These are phyloP conservation scores for Baryphthengus martii DNA, from an alignment of 2,113 vertebrate genomes.

Conservation along the genomic window DNA sequence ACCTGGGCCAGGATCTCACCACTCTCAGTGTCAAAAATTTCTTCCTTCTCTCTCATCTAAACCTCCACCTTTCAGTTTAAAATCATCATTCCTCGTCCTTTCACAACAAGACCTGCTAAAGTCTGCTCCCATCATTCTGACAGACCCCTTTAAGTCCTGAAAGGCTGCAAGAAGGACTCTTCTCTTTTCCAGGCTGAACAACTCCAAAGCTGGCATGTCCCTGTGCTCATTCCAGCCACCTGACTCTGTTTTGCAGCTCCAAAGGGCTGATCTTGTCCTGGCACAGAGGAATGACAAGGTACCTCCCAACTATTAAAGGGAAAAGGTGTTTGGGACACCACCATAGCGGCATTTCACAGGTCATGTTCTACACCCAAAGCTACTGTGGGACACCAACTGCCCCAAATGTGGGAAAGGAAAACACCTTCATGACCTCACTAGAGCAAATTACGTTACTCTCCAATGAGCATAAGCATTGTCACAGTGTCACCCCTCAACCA, in stretches of 20 bases:
- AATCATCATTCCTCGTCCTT: background rate
- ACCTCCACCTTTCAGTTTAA: background rate
- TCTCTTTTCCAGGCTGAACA: background rate
- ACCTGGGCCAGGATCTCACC: background rate
- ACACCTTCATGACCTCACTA: background rate
- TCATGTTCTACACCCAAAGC: background rate
- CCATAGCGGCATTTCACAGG: fast-evolving
- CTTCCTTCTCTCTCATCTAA: background rate
- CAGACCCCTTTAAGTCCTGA: background rate
- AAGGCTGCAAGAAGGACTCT: background rate
- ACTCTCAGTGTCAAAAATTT: background rate
- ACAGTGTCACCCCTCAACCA: fast-evolving
- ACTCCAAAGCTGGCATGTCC: background rate
- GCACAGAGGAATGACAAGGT: background rate
- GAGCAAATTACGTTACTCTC: background rate
- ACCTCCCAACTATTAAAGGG: fast-evolving
- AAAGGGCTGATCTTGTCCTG: background rate
- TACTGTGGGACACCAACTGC: fast-evolving
- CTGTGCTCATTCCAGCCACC: background rate
- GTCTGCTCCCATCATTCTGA: background rate
- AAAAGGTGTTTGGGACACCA: background rate
- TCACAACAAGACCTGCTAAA: background rate
- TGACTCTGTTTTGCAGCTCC: background rate
- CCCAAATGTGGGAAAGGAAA: fast-evolving
- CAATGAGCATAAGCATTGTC: fast-evolving